phyloP scores from a whole-genome alignment of 2,797 vertebrate genomes.

The Sciaenops ocellatus region DNA sequence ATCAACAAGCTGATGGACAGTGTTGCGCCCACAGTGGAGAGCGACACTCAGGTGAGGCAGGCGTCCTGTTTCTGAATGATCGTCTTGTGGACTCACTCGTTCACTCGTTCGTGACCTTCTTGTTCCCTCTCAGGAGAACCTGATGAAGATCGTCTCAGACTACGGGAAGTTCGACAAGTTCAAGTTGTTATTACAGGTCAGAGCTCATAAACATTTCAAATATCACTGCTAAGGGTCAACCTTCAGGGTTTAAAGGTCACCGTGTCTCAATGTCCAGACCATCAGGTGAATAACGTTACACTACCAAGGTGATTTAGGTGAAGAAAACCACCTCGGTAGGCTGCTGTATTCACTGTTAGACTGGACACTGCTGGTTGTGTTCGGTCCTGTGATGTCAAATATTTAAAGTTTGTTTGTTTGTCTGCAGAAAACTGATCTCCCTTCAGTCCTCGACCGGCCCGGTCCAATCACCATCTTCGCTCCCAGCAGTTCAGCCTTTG shows the following conservation, averaged over 20 bases:
- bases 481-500: slow-evolving; percentile 87
- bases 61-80: not conserved
- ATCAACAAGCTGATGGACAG: slow-evolving; percentile 91
- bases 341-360: too few species aligned
- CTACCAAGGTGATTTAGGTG: too few species aligned
- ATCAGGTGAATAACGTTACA: too few species aligned
- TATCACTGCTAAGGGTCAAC: too few species aligned
- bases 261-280: too few species aligned
- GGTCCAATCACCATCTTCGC: slow-evolving; percentile 90
- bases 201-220: too few species aligned
- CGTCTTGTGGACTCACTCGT: not conserved
- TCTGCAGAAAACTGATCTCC: slow-evolving; percentile 85
- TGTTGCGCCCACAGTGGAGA: slow-evolving; percentile 83
- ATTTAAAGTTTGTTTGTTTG: not conserved
- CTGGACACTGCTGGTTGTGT: too few species aligned
- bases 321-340: too few species aligned
- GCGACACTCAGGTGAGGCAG: slow-evolving; percentile 84
- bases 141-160: slow-evolving; percentile 88
- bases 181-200: slow-evolving; percentile 89
- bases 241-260: too few species aligned
- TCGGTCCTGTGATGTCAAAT: not conserved
- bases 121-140: slow-evolving; percentile 84
- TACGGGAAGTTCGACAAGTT: slow-evolving; percentile 89
- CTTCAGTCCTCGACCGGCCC: slow-evolving; percentile 80
- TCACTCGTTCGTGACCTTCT: not conserved